phyloP scores from a whole-genome alignment of 2,888 invertebrate species.

The Molanna angustata region DNA sequence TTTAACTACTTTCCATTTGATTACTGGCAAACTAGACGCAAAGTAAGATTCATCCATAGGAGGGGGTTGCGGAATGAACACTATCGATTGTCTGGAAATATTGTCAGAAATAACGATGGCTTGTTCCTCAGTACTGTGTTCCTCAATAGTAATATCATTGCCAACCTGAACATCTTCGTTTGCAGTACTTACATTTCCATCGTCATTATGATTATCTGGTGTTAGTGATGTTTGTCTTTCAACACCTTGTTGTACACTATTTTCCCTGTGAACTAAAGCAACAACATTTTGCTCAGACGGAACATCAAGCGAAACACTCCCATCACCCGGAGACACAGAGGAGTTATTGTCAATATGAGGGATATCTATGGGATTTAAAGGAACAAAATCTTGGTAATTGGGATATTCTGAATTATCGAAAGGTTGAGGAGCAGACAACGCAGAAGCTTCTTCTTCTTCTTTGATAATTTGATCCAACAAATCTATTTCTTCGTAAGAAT shows the following conservation, averaged over 20 bases:
- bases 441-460: slow-evolving; percentile 46
- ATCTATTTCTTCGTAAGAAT: slow-evolving; percentile 39
- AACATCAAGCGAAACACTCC: slow-evolving; percentile 9
- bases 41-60: slow-evolving; percentile 41
- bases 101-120: background rate
- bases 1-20: slow-evolving; percentile 35
- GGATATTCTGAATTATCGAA: background rate
- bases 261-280: slow-evolving; percentile 24
- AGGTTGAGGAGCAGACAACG: slow-evolving; percentile 39
- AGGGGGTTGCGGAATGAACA: slow-evolving; percentile 37
- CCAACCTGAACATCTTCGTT: slow-evolving; percentile 5
- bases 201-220: slow-evolving; percentile 37
- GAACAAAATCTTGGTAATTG: too few relatives aligned
- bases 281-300: slow-evolving; percentile 22
- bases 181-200: slow-evolving; percentile 43
- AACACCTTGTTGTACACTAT: background rate
- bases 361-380: too few relatives aligned
- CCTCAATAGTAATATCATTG: background rate
- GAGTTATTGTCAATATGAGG: slow-evolving; percentile 1
- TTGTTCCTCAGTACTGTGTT: background rate
- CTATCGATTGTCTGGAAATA: background rate
- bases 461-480: slow-evolving; percentile 50
- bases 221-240: background rate
- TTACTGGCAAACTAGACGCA: slow-evolving; percentile 4
- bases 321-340: slow-evolving; percentile 42